Percentiles rank a stretch among this genome's conserved stretches.
Conservation (phyloP, 2,797 vertebrate genomes). For the Valencia hispanica region DNA sequence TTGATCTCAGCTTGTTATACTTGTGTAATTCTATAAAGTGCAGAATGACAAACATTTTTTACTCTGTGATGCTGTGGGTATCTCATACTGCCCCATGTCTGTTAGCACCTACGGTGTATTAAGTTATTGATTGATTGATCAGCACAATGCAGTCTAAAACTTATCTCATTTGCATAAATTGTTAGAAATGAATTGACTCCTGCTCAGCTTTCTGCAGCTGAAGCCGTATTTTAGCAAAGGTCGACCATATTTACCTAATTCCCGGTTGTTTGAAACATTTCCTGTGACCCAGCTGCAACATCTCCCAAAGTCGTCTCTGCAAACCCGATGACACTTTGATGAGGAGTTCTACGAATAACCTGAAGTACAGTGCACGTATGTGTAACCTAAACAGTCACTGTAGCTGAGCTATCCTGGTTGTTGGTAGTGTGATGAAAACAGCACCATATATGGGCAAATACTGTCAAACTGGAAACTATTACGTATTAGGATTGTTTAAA, state of each 20-base stretch:
- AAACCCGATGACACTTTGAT: slow-evolving; percentile 28
- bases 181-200: background rate
- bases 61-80: too few relatives aligned
- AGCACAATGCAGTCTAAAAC: background rate
- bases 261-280: slow-evolving; percentile 6
- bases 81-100: background rate
- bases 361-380: slow-evolving; percentile 27
- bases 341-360: slow-evolving; percentile 35
- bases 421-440: slow-evolving; percentile 33
- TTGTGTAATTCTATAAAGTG: background rate
- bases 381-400: slow-evolving; percentile 52
- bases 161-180: background rate
- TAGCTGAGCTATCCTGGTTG: slow-evolving; percentile 38
- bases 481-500: slow-evolving; percentile 13
- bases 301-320: slow-evolving; percentile 10
- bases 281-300: slow-evolving; percentile 28
- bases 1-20: background rate
- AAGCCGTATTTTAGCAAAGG: background rate
- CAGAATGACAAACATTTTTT: background rate
- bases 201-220: background rate
- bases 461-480: background rate
- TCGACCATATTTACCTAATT: background rate
- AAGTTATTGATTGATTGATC: background rate
- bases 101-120: background rate
- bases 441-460: slow-evolving; percentile 54